Conservation (phyloP, 2,888 invertebrate species). For the Hypsopygia costalis region DNA sequence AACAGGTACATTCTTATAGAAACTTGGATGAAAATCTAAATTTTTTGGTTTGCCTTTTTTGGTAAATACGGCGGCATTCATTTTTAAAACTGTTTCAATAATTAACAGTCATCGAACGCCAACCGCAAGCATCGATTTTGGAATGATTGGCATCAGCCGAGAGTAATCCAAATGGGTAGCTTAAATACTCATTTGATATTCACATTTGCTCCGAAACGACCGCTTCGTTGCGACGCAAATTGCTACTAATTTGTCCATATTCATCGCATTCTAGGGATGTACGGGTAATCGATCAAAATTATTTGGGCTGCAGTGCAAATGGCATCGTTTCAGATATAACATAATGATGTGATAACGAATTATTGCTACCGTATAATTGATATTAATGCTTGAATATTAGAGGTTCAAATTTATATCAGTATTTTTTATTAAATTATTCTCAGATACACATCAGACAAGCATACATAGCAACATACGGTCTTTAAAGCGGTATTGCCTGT, state of each 20-base stretch:
- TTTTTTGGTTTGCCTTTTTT: too few species aligned
- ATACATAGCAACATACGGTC: too few species aligned
- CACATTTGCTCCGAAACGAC: conserved; percentile 59
- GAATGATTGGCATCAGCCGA: conserved; percentile 62
- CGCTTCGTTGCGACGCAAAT: conserved; percentile 52
- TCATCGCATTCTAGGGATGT: conserved; percentile 39
- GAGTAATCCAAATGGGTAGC: conserved; percentile 70
- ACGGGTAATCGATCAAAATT: conserved; percentile 16
- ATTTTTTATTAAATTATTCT: too few species aligned
- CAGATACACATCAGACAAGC: too few species aligned
- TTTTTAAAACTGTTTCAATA: conserved; percentile 24
- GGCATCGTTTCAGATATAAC: neutral
- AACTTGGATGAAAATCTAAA: too few species aligned
- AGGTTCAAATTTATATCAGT: too few species aligned
- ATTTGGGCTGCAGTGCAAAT: conserved; percentile 9
- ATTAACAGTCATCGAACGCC: conserved; percentile 48
- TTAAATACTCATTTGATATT: conserved; percentile 75
- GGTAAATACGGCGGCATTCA: conserved; percentile 20
- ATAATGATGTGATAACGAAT: neutral
- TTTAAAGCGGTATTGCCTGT: too few species aligned
- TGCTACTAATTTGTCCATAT: conserved; percentile 68
- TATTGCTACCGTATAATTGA: too few species aligned
- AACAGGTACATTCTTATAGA: too few species aligned
- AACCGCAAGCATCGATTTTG: conserved; percentile 65
- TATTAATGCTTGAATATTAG: too few species aligned